A percentile compares a stretch with the other conserved stretches of the same genome.
Conservation (phyloP, 1,140 invertebrate genomes). For the Globodera rostochiensis region DNA sequence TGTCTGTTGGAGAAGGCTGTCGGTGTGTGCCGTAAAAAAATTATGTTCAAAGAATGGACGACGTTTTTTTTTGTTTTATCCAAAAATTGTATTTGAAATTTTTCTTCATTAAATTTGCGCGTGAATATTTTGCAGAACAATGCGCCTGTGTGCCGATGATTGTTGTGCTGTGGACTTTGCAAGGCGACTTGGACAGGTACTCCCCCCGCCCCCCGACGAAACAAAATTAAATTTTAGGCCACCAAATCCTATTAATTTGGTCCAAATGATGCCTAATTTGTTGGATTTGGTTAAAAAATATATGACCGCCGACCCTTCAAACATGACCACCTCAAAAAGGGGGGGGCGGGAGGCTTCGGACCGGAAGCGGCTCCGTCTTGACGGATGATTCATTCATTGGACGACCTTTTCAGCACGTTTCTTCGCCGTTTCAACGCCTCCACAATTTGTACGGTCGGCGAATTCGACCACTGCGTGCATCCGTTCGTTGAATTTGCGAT, state of each 20-base stretch:
- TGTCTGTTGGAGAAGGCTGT: slow-evolving; percentile 36
- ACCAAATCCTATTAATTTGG: slow-evolving; percentile 4
- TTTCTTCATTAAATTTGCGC: too few species aligned
- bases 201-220: too few species aligned
- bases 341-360: too few species aligned
- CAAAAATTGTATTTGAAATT: too few species aligned
- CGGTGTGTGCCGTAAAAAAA: background rate
- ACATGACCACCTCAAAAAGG: background rate
- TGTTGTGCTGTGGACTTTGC: slow-evolving; percentile 44
- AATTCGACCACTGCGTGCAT: slow-evolving; percentile 37
- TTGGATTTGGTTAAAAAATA: background rate
- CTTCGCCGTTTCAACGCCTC: slow-evolving; percentile 48
- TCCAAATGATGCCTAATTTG: slow-evolving; percentile 9
- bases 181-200: slow-evolving; percentile 42
- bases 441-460: slow-evolving; percentile 45
- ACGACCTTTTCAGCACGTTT: slow-evolving; percentile 28
- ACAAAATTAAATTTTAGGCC: too few species aligned
- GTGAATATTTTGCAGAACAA: slow-evolving; percentile 5
- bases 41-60: too few species aligned
- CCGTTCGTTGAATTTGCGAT: slow-evolving; percentile 40
- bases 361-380: background rate
- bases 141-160: slow-evolving; percentile 44
- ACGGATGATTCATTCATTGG: too few species aligned
- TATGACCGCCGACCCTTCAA: background rate
- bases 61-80: too few species aligned